Conservation (phyloP, 2,888 invertebrate species). For the Tuta absoluta region DNA sequence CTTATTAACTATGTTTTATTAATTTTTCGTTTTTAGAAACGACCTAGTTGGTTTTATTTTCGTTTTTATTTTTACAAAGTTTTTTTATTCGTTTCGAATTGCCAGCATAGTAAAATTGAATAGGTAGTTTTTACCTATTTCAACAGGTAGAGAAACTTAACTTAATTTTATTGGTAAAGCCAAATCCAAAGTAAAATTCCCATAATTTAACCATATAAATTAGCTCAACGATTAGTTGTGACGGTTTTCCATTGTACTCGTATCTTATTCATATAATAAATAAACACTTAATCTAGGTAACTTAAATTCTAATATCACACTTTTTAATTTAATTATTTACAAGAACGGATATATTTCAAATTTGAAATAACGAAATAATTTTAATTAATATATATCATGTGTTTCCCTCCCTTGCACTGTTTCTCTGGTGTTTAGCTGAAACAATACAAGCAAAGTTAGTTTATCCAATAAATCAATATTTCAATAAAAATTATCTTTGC, state of each 20-base stretch:
- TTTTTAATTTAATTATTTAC: conserved; percentile 41
- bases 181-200: neutral
- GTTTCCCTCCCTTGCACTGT: conserved; percentile 67
- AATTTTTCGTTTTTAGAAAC: neutral
- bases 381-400: conserved; percentile 11
- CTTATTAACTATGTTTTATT: neutral
- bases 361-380: neutral
- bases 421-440: conserved; percentile 77
- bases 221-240: neutral
- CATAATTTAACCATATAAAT: neutral
- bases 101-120: too few relatives aligned
- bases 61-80: too few relatives aligned
- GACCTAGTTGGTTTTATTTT: neutral
- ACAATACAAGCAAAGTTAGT: conserved; percentile 49
- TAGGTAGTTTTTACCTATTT: too few relatives aligned
- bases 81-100: too few relatives aligned
- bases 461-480: too few relatives aligned
- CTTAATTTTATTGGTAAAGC: neutral
- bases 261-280: conserved; percentile 53
- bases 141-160: neutral
- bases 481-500: too few relatives aligned
- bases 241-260: too few relatives aligned
- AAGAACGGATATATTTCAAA: neutral
- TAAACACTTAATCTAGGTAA: conserved; percentile 62
- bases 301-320: conserved; percentile 74